Percentiles rank a stretch among this genome's conserved stretches.
Conservation (phyloP, 1,140 invertebrate genomes). For the Laupala kohalensis region DNA sequence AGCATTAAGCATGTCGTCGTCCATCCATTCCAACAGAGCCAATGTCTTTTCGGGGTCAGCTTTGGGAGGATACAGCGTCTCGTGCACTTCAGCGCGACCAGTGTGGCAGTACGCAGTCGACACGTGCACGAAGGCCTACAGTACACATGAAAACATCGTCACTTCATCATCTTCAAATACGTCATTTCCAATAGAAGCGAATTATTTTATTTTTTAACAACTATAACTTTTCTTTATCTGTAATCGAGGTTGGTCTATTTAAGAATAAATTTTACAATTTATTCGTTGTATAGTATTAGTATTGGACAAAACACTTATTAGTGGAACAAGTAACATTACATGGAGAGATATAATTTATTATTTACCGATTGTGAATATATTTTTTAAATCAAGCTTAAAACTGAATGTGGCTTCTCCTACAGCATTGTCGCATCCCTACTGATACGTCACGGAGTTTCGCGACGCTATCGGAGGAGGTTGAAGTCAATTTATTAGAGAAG, state of each 20-base stretch:
- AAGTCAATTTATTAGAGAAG: too few relatives aligned
- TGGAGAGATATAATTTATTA: too few relatives aligned
- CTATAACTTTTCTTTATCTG: background rate
- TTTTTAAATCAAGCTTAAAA: too few relatives aligned
- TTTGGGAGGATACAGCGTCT: constrained; percentile 57
- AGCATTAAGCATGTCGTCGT: constrained; percentile 50
- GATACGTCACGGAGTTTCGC: too few relatives aligned
- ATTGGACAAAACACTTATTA: too few relatives aligned
- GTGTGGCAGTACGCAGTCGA: constrained; percentile 87
- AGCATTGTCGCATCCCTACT: too few relatives aligned
- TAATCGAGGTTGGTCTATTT: constrained; percentile 14
- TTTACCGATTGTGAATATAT: too few relatives aligned
- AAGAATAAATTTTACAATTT: background rate
- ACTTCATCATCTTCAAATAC: too few relatives aligned
- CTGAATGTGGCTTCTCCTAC: too few relatives aligned
- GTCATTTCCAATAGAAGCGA: too few relatives aligned
- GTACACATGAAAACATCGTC: background rate
- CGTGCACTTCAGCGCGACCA: constrained; percentile 57
- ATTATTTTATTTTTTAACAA: background rate
- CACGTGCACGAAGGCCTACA: constrained; percentile 57
- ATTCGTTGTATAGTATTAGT: background rate
- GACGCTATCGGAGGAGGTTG: too few relatives aligned
- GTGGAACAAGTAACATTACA: too few relatives aligned
- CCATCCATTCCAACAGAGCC: constrained; percentile 63
- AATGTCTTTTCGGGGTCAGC: constrained; percentile 61